Evolutionary conservation across 2,888 invertebrate genomes (phyloP).

Genomic region (Reticulitermes lucifugus): DNA sequence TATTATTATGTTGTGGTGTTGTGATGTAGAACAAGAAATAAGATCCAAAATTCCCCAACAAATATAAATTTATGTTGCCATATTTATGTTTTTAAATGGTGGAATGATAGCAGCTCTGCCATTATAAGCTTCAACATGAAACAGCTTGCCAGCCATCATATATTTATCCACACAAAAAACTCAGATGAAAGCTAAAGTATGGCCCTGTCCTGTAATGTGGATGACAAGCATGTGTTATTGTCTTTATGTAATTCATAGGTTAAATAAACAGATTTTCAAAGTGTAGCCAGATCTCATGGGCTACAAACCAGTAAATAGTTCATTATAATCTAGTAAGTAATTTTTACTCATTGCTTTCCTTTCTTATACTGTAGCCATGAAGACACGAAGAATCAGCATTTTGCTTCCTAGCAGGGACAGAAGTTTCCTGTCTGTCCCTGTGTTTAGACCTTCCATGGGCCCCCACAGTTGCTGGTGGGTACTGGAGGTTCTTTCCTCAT

Average conservation of each 20-base stretch:
- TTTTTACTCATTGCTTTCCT: too few species aligned
- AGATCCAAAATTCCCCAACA: constrained; percentile 2
- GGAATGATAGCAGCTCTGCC: background rate
- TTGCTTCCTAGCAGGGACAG: too few species aligned
- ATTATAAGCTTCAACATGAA: constrained; percentile 9
- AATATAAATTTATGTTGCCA: constrained; percentile 4
- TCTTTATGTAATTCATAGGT: constrained; percentile 51
- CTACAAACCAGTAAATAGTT: constrained; percentile 12
- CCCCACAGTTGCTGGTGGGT: too few species aligned
- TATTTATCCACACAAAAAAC: constrained; percentile 24
- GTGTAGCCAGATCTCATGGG: constrained; percentile 5
- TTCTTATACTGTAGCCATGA: too few species aligned
- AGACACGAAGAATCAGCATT: too few species aligned
- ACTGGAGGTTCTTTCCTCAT: too few species aligned
- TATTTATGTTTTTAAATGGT: constrained; percentile 20
- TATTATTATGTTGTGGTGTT: constrained; percentile 40
- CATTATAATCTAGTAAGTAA: background rate
- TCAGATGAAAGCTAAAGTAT: constrained; percentile 9
- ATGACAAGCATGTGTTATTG: constrained; percentile 42
- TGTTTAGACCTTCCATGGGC: too few species aligned
- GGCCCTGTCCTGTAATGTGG: constrained; percentile 6
- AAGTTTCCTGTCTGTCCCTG: too few species aligned
- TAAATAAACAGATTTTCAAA: constrained; percentile 52
- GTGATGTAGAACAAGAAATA: constrained; percentile 37
- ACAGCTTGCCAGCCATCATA: constrained; percentile 22